Evolutionary conservation across 2,113 vertebrate species (phyloP).

Genomic region (Promerops cafer): DNA sequence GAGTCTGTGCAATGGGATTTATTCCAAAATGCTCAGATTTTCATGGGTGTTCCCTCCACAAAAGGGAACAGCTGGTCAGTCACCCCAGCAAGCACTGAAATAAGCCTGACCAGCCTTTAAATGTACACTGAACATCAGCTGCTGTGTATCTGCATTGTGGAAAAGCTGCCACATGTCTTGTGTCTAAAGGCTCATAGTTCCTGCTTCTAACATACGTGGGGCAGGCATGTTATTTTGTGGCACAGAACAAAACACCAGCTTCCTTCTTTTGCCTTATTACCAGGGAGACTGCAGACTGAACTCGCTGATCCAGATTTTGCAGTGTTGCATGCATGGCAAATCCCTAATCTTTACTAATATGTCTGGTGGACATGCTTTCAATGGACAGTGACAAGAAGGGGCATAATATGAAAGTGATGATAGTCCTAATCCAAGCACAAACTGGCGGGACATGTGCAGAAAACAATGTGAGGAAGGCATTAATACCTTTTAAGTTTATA

Average conservation of each 20-base stretch:
- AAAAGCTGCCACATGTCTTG: not conserved
- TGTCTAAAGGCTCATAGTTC: not conserved
- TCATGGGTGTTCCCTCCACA: not conserved
- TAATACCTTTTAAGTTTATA: not conserved
- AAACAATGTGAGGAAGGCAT: not conserved
- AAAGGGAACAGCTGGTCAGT: not conserved
- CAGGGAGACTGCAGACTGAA: not conserved
- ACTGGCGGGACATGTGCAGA: constrained; percentile 55
- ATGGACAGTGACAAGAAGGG: constrained; percentile 67
- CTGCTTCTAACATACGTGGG: not conserved
- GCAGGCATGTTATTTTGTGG: not conserved
- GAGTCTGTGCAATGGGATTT: not conserved
- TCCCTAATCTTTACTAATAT: constrained; percentile 58
- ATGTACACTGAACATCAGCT: not conserved
- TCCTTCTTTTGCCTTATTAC: not conserved
- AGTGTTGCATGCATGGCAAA: not conserved
- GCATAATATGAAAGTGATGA: constrained; percentile 52
- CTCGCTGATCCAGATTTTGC: not conserved
- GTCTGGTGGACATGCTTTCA: constrained; percentile 62
- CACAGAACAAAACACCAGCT: not conserved
- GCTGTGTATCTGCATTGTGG: not conserved
- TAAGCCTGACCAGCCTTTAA: not conserved
- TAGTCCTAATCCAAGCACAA: constrained; percentile 61
- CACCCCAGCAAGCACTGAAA: not conserved
- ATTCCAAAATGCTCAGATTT: not conserved